phyloP scores from a whole-genome alignment of 2,888 invertebrate species.

The Electrophaes corylata region DNA sequence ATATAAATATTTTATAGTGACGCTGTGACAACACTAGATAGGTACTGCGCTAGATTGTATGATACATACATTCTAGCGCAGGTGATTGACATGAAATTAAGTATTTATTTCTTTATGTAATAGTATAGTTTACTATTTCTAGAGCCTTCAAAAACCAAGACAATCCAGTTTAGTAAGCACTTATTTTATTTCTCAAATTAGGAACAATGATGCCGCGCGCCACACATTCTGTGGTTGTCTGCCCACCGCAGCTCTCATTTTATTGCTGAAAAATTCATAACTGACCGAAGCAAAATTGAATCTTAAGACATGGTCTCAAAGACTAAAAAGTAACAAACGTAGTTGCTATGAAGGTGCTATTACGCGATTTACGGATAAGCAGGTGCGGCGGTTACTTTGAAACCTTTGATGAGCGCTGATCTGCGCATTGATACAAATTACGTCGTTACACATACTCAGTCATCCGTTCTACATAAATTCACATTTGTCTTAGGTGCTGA shows the following conservation, averaged over 20 bases:
- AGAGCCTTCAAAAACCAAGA: too few species aligned
- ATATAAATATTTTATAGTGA: too few species aligned
- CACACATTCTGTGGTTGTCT: conserved; percentile 70
- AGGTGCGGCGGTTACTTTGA: conserved; percentile 76
- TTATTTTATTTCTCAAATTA: conserved; percentile 43
- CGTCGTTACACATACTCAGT: conserved; percentile 60
- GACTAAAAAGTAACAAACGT: conserved; percentile 24
- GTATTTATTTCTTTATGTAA: too few species aligned
- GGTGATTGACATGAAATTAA: too few species aligned
- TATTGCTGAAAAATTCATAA: conserved; percentile 60
- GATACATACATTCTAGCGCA: too few species aligned
- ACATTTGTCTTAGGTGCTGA: neutral
- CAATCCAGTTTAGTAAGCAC: neutral
- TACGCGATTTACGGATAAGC: conserved; percentile 68
- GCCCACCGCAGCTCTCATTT: conserved; percentile 1
- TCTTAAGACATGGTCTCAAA: conserved; percentile 32
- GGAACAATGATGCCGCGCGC: conserved; percentile 49
- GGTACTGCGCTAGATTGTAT: too few species aligned
- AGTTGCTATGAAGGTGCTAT: conserved; percentile 51
- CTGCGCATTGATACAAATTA: conserved; percentile 73
- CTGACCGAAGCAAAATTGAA: conserved; percentile 31
- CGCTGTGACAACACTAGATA: too few species aligned
- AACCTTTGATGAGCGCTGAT: conserved; percentile 61
- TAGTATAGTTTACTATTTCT: too few species aligned
- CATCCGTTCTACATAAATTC: conserved; percentile 31